phyloP scores from a whole-genome alignment of 2,888 invertebrate species.

The Exephanes ischioxanthus region DNA sequence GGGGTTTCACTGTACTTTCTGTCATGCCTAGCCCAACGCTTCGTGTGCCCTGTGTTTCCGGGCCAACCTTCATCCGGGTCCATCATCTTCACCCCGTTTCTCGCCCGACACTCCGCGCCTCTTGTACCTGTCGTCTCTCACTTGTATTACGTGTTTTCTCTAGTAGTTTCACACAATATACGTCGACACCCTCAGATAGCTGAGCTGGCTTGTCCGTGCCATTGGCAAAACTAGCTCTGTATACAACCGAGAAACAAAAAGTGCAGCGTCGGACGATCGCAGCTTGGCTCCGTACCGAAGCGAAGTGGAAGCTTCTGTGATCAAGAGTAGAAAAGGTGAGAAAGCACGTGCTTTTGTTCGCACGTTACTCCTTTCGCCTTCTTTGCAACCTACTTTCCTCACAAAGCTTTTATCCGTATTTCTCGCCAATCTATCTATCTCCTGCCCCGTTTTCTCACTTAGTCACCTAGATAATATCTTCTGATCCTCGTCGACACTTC shows the following conservation, averaged over 20 bases:
- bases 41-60: slow-evolving; percentile 24
- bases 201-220: background rate
- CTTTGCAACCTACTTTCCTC: background rate
- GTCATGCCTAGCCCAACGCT: background rate
- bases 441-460: slow-evolving; percentile 9
- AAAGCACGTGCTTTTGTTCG: slow-evolving; percentile 44
- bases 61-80: slow-evolving; percentile 39
- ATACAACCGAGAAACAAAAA: slow-evolving; percentile 20
- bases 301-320: background rate
- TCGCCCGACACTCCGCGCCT: slow-evolving; percentile 8
- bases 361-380: slow-evolving; percentile 38
- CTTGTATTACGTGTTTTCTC: slow-evolving; percentile 3
- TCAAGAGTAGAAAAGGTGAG: slow-evolving; percentile 27
- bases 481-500: slow-evolving; percentile 18
- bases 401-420: background rate
- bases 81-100: slow-evolving; percentile 42
- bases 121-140: background rate
- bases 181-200: background rate
- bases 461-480: slow-evolving; percentile 28
- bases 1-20: too few relatives aligned
- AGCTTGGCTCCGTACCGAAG: slow-evolving; percentile 7
- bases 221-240: background rate
- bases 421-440: slow-evolving; percentile 2
- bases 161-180: background rate
- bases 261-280: slow-evolving; percentile 26